Conservation (phyloP, 2,797 vertebrate genomes). For the Fringilla coelebs region DNA sequence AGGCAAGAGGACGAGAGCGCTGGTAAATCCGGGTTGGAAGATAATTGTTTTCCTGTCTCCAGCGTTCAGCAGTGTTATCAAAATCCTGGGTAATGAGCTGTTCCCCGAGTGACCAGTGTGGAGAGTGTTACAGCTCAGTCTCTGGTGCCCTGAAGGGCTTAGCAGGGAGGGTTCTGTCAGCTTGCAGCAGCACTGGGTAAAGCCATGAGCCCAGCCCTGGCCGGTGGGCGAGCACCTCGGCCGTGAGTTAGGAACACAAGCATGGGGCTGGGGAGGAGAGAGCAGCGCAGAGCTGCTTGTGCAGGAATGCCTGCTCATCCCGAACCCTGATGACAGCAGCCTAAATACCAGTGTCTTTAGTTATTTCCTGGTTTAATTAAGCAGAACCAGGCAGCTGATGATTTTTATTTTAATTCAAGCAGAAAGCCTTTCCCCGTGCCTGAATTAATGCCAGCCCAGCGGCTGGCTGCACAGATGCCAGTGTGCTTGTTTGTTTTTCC, state of each 20-base stretch:
- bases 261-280: rapidly evolving
- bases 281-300: neutral
- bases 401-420: slow-evolving; percentile 3
- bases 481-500: neutral
- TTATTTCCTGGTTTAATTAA: slow-evolving; percentile 1
- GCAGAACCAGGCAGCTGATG: slow-evolving; percentile 18
- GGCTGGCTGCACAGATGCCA: neutral
- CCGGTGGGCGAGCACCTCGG: rapidly evolving
- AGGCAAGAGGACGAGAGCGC: neutral
- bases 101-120: rapidly evolving
- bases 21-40: neutral
- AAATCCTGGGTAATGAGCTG: neutral
- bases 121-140: neutral
- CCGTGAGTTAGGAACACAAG: rapidly evolving
- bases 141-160: neutral
- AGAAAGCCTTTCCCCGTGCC: neutral
- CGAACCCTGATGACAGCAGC: neutral
- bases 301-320: neutral
- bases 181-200: neutral
- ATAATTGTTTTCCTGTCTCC: neutral
- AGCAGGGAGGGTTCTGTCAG: neutral
- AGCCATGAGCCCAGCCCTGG: neutral
- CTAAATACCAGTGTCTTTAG: neutral
- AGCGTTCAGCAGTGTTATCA: rapidly evolving
- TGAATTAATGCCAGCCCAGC: neutral